Conservation (phyloP, 92 coral and sea anemone species). For the Siderastrea siderea region DNA sequence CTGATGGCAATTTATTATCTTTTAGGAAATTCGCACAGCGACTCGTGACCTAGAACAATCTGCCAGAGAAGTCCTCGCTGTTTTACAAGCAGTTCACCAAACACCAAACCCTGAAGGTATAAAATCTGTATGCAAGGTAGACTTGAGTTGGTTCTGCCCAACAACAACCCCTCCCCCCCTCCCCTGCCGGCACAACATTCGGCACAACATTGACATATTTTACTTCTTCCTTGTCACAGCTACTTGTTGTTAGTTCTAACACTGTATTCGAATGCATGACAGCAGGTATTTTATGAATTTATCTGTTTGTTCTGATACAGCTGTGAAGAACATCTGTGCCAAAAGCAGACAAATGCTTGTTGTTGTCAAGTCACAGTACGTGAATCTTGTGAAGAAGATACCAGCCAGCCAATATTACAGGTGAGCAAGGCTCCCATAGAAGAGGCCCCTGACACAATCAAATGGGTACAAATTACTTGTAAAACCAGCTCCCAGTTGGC, state of each 20-base stretch:
- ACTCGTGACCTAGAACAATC: slow-evolving; percentile 90
- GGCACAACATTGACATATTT: neutral
- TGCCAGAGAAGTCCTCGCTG: slow-evolving; percentile 89
- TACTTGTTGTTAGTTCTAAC: neutral
- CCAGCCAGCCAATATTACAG: slow-evolving; percentile 96
- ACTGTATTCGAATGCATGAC: neutral
- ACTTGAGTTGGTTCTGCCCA: too few species aligned
- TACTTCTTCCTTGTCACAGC: neutral
- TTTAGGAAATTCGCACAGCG: slow-evolving; percentile 80
- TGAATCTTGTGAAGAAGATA: slow-evolving; percentile 77
- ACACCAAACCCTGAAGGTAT: slow-evolving; percentile 81
- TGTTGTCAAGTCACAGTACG: slow-evolving; percentile 77
- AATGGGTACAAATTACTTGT: too few species aligned
- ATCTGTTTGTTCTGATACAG: slow-evolving; percentile 42
- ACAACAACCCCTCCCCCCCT: neutral
- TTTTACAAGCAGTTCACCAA: slow-evolving; percentile 93
- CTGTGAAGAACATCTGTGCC: slow-evolving; percentile 74
- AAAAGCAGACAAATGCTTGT: slow-evolving; percentile 81
- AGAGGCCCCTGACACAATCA: too few species aligned
- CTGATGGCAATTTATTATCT: neutral
- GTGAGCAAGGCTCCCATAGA: slow-evolving; percentile 43
- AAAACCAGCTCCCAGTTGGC: too few species aligned
- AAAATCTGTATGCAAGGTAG: neutral
- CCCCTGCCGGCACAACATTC: neutral
- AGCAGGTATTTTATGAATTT: neutral